Evolutionary conservation across 2,113 vertebrate genomes (phyloP), one percentile per base, ranked within the genome.

Genomic region (Semnornis frantzii): DNA sequence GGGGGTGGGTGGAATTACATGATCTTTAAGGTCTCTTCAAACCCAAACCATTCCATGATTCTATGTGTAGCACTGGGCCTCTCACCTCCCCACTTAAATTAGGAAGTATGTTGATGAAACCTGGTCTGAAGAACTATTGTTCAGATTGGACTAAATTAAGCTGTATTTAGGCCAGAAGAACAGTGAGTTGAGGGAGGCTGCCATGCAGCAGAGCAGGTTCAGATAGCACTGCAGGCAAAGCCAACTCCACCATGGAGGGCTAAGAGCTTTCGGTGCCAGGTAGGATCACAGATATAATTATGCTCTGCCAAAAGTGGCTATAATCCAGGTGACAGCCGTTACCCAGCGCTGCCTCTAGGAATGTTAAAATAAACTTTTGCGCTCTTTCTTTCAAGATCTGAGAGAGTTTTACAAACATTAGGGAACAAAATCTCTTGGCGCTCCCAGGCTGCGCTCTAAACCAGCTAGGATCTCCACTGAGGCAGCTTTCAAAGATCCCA

Each of bases 401-500:
- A 12, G n/a, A 44, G 60, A 85, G 60, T 72, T 94, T 87, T 83
- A 39, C 64, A 93, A 80, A 90, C 74, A 70, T 76, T 11, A 33
- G 64, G 78, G 87, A 91, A 69, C 37, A 17, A 62, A 94, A 92
- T 42, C 57, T 58, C 87, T 39, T 2, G 0, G 64, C 11, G 5
- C 63, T 92, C 68, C 73, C 65, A 44, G 75, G 82, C 55, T 46
- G 21, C 37, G 39, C 16, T 2, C 62, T 13, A 74, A 87, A 81
- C 54, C 0, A 0, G 20, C 76, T 52, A 69, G 58, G 79, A 54
- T 57, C 69, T 10, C 82, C 79, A 74, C 54, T 0, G 3, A 31
- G n/a, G 52, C 62, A 24, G 69, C 34, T 52, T 79, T 78, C 30
- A 8, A 79, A 85, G 44, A 39, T 58, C 78, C 82, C 85, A 66